These are phyloP conservation scores for Polyommatus icarus DNA, from an alignment of 2,888 invertebrate species.

Conservation along the genomic window DNA sequence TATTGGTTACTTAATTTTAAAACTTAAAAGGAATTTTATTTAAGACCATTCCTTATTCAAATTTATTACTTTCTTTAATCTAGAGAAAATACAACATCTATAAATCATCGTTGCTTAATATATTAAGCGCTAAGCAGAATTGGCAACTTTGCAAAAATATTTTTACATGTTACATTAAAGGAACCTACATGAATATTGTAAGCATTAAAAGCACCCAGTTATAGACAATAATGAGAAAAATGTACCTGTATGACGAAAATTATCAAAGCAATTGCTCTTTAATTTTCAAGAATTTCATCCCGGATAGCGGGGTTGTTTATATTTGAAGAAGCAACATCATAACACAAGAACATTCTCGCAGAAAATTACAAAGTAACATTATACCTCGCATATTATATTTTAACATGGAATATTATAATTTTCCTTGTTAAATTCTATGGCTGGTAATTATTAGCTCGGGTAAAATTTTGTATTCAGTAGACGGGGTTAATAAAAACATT, in stretches of 20 bases:
- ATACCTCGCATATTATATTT: constrained; percentile 25
- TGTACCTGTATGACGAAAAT: background rate
- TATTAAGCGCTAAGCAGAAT: background rate
- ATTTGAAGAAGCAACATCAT: constrained; percentile 25
- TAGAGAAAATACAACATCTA: no score
- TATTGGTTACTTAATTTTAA: no score
- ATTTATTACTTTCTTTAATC: no score
- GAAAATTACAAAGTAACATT: constrained; percentile 30
- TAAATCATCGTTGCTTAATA: background rate
- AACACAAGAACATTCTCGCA: constrained; percentile 25
- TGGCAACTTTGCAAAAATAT: background rate
- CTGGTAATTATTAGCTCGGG: background rate
- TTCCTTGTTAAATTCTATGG: background rate
- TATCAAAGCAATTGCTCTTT: constrained; percentile 3
- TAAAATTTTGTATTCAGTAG: background rate
- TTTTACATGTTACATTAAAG: background rate
- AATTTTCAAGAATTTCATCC: constrained; percentile 27
- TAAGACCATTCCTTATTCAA: no score
- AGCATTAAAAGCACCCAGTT: background rate
- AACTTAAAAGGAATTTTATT: no score
- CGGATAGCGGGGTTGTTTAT: constrained; percentile 1
- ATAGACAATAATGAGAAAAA: background rate
- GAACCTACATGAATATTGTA: background rate
- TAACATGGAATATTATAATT: constrained; percentile 1
- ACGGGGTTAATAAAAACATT: background rate